phyloP scores from a whole-genome alignment of 1,140 invertebrate genomes.

The Laupala kohalensis region DNA sequence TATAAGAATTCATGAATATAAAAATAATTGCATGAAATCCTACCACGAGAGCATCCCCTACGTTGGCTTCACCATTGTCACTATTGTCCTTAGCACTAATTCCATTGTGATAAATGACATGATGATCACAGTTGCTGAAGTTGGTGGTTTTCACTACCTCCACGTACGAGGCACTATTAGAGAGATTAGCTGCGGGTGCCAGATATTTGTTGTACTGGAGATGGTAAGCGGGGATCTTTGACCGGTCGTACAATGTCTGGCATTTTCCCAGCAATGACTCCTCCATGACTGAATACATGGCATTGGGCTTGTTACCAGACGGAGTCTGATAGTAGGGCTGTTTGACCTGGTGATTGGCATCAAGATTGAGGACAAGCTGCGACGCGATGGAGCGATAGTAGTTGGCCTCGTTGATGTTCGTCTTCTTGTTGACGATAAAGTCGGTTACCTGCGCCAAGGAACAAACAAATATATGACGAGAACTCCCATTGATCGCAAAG shows the following conservation, averaged over 20 bases:
- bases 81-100: neutral
- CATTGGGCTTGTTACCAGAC: neutral
- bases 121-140: neutral
- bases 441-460: neutral
- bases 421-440: neutral
- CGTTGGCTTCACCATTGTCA: neutral
- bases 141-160: neutral
- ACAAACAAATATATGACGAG: too few relatives aligned
- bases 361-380: neutral
- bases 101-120: neutral
- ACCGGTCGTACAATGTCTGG: neutral
- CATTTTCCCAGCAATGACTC: neutral
- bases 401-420: neutral
- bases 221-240: neutral
- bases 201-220: neutral
- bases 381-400: neutral
- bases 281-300: neutral
- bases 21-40: neutral
- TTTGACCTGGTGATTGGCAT: neutral
- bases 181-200: neutral
- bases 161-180: neutral
- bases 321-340: neutral
- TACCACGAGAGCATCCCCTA: neutral
- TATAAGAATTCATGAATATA: neutral
- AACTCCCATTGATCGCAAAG: too few relatives aligned